Percentiles rank a stretch among this genome's conserved stretches.
Evolutionary conservation across 2,113 vertebrate genomes (phyloP).

Genomic region (Onychorhynchus coronatus): DNA sequence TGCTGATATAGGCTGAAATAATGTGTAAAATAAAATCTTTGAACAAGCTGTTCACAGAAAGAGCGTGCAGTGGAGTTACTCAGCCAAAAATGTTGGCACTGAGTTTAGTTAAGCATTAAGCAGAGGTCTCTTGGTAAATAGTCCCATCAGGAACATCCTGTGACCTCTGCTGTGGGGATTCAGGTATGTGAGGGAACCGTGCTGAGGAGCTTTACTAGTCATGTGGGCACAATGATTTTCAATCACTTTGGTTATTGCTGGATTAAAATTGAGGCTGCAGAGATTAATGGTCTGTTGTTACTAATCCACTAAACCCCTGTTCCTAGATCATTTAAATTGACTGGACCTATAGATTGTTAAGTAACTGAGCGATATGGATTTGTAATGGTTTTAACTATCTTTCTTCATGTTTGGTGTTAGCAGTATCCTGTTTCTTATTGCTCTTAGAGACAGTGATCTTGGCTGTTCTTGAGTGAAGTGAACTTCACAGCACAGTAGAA

Average conservation of each 20-base stretch:
- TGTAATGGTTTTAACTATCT: constrained; percentile 19
- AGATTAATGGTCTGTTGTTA: constrained; percentile 77
- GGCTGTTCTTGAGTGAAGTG: background rate
- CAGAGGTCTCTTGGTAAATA: background rate
- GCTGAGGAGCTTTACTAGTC: constrained; percentile 54
- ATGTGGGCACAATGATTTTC: constrained; percentile 39
- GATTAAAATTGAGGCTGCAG: constrained; percentile 74
- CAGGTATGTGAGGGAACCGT: constrained; percentile 19
- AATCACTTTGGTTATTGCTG: constrained; percentile 67
- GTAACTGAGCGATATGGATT: constrained; percentile 33
- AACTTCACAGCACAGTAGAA: background rate
- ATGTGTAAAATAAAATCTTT: background rate
- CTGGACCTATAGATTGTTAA: constrained; percentile 61
- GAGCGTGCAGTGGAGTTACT: background rate
- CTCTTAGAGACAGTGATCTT: background rate
- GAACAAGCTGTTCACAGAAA: background rate
- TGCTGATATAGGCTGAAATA: background rate
- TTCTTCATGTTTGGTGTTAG: background rate
- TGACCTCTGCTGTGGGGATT: constrained; percentile 27
- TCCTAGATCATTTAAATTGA: constrained; percentile 68
- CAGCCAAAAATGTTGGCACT: background rate
- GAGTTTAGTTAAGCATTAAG: background rate
- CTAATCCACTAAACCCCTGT: constrained; percentile 72
- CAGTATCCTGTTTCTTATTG: background rate
- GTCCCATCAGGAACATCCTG: background rate